Evolutionary conservation across 2,113 vertebrate species (phyloP), one percentile per base, ranked within the genome.

Genomic region (Tachysurus vachellii): DNA sequence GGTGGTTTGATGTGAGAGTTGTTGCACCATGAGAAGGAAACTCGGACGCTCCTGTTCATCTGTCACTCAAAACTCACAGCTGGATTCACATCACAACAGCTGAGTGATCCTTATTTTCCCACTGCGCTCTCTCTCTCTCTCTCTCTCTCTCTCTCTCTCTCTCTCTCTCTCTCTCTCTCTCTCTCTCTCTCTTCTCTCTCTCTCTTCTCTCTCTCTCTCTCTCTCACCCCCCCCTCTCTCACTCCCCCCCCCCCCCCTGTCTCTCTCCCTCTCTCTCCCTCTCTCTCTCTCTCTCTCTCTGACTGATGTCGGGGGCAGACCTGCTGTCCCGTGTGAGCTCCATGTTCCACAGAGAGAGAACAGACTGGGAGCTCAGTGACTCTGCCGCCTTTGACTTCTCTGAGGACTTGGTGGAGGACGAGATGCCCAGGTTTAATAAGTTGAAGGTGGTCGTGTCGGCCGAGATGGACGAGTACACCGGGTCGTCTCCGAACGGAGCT

Each of bases 391-490:
- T 98, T 1, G 97, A 97, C 91, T 95, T 97, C 85, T 95, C 96
- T 0, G 96, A 97, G 1, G 97, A 97, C 31, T 95, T 91, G 31
- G 94, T 53, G 53, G 96, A 95, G 0, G 96, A 97, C 0, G 95
- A 96, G 8, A 13, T 64, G 1, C 95, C 97, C 5, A 91, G 95
- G 14, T 97, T 99, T 82, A 98, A 94, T 92, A 96, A 96, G 87
- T 95, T 99, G 71, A 95, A 95, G 9, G 97, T 98, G 5, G 97
- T 99, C 88, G 97, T 98, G 70, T 96, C 96, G 2, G 97, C 97
- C 0, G 96, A 98, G 83, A 92, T 92, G 93, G 93, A 93, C 0
- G 92, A 94, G 5, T 95, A 93, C 42, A 88, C 92, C 0, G 88
- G 91, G 80, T 87, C 90, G 61, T 11, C 92, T 42, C 79, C 91